Evolutionary conservation across 2,888 invertebrate genomes (phyloP).

Genomic region (Hyppa rectilinea): DNA sequence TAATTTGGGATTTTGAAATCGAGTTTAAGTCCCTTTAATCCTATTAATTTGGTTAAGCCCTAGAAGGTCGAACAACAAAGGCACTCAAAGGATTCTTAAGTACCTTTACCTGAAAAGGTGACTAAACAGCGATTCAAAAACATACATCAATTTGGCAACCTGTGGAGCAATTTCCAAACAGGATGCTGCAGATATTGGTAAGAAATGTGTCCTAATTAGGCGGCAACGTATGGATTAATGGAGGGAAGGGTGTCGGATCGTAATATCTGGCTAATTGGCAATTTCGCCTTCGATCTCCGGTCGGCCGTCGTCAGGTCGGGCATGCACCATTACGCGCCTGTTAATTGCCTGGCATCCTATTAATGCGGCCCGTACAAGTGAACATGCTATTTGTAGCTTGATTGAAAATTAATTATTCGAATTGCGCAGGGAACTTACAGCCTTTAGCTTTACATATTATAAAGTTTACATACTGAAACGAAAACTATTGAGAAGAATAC

Average conservation of each 20-base stretch:
- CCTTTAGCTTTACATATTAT: slow-evolving; percentile 17
- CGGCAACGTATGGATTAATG: slow-evolving; percentile 67
- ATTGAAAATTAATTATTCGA: slow-evolving; percentile 49
- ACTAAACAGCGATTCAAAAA: neutral
- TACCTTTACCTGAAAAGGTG: neutral
- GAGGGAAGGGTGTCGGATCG: slow-evolving; percentile 65
- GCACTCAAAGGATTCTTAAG: neutral
- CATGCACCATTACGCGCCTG: slow-evolving; percentile 74
- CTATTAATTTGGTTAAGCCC: slow-evolving; percentile 16
- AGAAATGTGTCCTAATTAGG: slow-evolving; percentile 68
- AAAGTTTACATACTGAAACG: neutral
- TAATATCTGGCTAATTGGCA: slow-evolving; percentile 86
- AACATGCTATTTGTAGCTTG: slow-evolving; percentile 50
- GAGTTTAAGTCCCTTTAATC: slow-evolving; percentile 20
- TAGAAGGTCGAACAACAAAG: slow-evolving; percentile 1
- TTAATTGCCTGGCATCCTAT: slow-evolving; percentile 75
- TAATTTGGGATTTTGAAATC: slow-evolving; percentile 23
- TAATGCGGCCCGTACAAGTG: slow-evolving; percentile 65
- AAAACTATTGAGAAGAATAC: neutral
- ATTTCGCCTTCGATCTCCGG: slow-evolving; percentile 87
- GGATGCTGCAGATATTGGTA: slow-evolving; percentile 58
- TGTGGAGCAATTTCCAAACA: slow-evolving; percentile 69
- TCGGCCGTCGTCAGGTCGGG: slow-evolving; percentile 70
- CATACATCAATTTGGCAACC: slow-evolving; percentile 48
- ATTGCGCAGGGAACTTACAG: slow-evolving; percentile 19